A percentile compares a stretch with the other conserved stretches of the same genome.
phyloP scores from a whole-genome alignment of 2,888 invertebrate species.

The Chouioia cunea region DNA sequence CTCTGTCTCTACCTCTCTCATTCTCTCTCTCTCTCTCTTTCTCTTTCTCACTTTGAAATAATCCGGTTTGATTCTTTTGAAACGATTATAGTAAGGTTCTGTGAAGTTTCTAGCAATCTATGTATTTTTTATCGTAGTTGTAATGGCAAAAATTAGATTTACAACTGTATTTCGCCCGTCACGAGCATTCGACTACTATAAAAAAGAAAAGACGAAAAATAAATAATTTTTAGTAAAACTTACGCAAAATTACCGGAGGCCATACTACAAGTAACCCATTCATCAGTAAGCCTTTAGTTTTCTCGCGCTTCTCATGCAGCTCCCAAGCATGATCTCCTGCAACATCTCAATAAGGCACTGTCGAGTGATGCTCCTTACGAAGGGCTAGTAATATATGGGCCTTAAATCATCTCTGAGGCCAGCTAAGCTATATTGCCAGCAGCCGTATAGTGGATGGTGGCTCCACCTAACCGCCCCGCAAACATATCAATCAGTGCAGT shows the following conservation, averaged over 20 bases:
- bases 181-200: no score
- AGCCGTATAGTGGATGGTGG: constrained; percentile 59
- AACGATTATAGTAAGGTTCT: no score
- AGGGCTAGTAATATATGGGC: constrained; percentile 67
- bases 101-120: no score
- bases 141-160: no score
- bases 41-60: constrained; percentile 2
- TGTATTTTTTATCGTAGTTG: no score
- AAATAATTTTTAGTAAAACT: no score
- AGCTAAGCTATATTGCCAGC: not conserved
- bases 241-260: no score
- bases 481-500: constrained; percentile 67
- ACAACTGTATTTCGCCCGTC: no score
- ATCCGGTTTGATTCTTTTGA: no score
- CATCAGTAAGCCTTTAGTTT: constrained; percentile 1
- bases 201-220: no score
- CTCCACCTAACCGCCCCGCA: constrained; percentile 64
- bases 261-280: constrained; percentile 13
- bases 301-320: no score
- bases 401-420: constrained; percentile 64
- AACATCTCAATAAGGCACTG: constrained; percentile 57
- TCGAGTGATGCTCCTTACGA: constrained; percentile 32
- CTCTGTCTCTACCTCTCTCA: constrained; percentile 1
- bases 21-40: not conserved
- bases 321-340: not conserved